These are phyloP conservation scores for Protomyctophum bolini DNA, from an alignment of 2,113 vertebrate genomes.

Conservation along the genomic window DNA sequence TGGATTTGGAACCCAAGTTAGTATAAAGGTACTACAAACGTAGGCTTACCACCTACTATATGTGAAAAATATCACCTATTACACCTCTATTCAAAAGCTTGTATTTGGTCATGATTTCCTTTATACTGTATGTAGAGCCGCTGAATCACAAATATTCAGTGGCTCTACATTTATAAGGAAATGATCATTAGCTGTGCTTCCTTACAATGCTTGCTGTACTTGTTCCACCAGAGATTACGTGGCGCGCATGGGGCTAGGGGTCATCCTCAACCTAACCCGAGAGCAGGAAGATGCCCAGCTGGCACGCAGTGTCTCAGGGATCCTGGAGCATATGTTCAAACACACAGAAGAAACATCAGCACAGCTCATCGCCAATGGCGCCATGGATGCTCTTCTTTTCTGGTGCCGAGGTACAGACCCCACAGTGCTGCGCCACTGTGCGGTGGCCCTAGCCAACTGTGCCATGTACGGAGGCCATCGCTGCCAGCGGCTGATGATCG, in stretches of 20 bases:
- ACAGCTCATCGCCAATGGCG: slow-evolving; percentile 88
- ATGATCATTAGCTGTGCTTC: no score
- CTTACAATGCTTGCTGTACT: no score
- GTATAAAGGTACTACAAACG: no score
- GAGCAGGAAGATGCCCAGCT: slow-evolving; percentile 87
- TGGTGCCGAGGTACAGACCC: slow-evolving; percentile 94
- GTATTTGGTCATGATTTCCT: no score
- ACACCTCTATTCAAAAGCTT: no score
- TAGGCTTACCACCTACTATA: no score
- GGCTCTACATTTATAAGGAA: no score
- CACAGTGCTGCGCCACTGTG: slow-evolving; percentile 89
- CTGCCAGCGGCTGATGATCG: slow-evolving; percentile 93
- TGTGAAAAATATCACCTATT: no score
- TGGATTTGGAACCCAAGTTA: no score
- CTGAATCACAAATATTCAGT: no score
- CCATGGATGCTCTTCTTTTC: slow-evolving; percentile 90
- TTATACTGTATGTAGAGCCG: no score
- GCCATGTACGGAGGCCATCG: slow-evolving; percentile 93
- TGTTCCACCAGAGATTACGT: slow-evolving; percentile 85
- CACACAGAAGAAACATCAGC: slow-evolving; percentile 94
- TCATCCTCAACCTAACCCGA: slow-evolving; percentile 90
- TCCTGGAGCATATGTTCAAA: slow-evolving; percentile 99
- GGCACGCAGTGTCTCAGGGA: slow-evolving; percentile 87
- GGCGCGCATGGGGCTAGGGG: slow-evolving; percentile 90
- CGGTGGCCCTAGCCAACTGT: slow-evolving; percentile 93